Percentiles rank a stretch among this genome's conserved stretches.
phyloP scores from a whole-genome alignment of 1,140 invertebrate species.

The Drosophila mauritiana region DNA sequence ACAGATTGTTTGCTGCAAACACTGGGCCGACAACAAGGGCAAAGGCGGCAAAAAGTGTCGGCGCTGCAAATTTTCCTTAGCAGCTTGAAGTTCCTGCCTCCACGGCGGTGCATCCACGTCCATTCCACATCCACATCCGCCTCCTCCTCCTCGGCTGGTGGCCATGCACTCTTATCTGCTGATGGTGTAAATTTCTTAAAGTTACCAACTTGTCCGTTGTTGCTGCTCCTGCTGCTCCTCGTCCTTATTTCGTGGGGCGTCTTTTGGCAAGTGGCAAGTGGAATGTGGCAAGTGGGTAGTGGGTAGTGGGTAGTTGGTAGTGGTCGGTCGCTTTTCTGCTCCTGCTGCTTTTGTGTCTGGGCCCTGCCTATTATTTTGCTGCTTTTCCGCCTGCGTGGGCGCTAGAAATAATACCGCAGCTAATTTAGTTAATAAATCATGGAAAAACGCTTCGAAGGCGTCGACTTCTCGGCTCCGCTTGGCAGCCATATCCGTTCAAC shows the following conservation, averaged over 20 bases:
- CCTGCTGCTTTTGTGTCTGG: neutral
- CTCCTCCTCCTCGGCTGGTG: slow-evolving; percentile 6
- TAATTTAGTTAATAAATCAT: slow-evolving; percentile 78
- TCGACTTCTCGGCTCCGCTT: slow-evolving; percentile 9
- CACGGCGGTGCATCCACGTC: slow-evolving; percentile 2
- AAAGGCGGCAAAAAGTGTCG: slow-evolving; percentile 59
- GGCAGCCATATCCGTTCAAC: slow-evolving; percentile 11
- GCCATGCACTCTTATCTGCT: slow-evolving; percentile 74
- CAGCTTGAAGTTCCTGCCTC: slow-evolving; percentile 67
- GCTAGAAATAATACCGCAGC: slow-evolving; percentile 63
- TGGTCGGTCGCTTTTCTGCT: slow-evolving; percentile 8
- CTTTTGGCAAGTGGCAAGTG: slow-evolving; percentile 4
- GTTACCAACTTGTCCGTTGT: slow-evolving; percentile 71
- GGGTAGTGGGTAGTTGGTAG: neutral
- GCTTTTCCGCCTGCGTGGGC: slow-evolving; percentile 5
- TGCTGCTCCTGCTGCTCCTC: slow-evolving; percentile 48
- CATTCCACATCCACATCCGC: slow-evolving; percentile 18
- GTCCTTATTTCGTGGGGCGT: slow-evolving; percentile 12
- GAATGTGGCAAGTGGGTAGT: too few species aligned
- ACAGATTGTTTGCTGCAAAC: slow-evolving; percentile 77
- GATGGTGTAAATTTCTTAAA: slow-evolving; percentile 83
- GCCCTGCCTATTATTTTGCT: slow-evolving; percentile 1
- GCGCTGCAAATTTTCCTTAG: slow-evolving; percentile 71
- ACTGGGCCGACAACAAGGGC: slow-evolving; percentile 21
- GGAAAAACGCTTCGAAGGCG: slow-evolving; percentile 41